Conservation (phyloP, 2,797 vertebrate genomes). For the Gymnocypris eckloni region DNA sequence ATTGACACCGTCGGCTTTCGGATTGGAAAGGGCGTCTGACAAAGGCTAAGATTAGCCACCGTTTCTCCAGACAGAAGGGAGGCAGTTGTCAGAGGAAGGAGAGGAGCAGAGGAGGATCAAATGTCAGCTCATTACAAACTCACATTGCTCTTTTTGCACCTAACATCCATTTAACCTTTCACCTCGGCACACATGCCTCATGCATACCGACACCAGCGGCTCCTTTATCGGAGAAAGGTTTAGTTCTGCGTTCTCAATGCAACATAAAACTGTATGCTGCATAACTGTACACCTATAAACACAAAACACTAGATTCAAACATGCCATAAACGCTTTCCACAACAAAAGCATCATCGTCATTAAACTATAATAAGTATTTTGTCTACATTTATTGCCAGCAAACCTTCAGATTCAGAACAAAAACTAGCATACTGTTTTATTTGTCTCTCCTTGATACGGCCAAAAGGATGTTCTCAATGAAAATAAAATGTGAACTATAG, state of each 20-base stretch:
- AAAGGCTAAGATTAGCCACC: constrained; percentile 72
- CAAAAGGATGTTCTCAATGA: not conserved
- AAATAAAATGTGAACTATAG: not conserved
- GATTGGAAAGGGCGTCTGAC: constrained; percentile 67
- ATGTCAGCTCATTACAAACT: constrained; percentile 81
- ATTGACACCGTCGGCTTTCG: constrained; percentile 72
- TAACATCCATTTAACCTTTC: constrained; percentile 68
- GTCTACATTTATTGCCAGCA: not conserved
- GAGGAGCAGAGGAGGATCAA: constrained; percentile 71
- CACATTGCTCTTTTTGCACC: constrained; percentile 69
- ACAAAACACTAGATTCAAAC: not conserved
- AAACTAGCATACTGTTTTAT: not conserved
- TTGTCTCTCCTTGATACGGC: not conserved
- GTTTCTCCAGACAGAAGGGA: constrained; percentile 79
- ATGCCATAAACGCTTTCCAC: not conserved
- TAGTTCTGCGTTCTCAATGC: not conserved
- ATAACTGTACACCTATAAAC: not conserved
- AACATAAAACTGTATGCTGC: not conserved
- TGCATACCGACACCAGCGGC: not conserved
- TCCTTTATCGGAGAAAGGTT: not conserved
- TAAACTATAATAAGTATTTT: not conserved
- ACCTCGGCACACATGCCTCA: constrained; percentile 53
- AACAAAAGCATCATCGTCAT: not conserved
- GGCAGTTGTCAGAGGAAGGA: constrained; percentile 67
- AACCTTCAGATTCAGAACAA: not conserved